These are phyloP conservation scores for Heliornis fulica DNA, from an alignment of 2,113 vertebrate species.

Conservation along the genomic window DNA sequence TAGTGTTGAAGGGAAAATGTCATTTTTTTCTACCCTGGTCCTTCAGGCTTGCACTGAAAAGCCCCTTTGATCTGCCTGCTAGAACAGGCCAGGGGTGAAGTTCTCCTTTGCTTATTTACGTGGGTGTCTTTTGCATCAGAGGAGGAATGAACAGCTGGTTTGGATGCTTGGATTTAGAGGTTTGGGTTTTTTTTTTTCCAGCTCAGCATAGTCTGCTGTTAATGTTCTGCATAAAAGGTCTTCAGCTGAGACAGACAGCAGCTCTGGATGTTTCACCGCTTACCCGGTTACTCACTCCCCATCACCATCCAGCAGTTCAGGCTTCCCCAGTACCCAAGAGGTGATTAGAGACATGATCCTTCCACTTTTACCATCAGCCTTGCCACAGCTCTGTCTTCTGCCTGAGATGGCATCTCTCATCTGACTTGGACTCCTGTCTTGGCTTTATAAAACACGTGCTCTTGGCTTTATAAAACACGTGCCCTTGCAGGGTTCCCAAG, in stretches of 20 bases:
- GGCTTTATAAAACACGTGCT: neutral
- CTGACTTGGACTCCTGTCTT: neutral
- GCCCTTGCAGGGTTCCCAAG: neutral
- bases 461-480: neutral
- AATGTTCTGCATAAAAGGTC: neutral
- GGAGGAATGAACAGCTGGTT: neutral
- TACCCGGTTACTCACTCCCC: neutral
- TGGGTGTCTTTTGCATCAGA: neutral
- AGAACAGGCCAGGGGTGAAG: neutral
- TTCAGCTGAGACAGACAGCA: neutral
- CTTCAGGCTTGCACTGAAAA: neutral
- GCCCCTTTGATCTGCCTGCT: fast-evolving
- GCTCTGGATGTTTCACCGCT: neutral
- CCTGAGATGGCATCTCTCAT: neutral
- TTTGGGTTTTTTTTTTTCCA: neutral
- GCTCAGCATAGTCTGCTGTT: neutral
- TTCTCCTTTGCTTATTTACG: neutral
- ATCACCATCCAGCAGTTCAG: neutral
- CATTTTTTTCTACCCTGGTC: neutral
- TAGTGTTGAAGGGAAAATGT: neutral
- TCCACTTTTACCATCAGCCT: neutral
- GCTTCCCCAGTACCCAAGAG: neutral
- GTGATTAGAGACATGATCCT: neutral
- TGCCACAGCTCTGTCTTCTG: neutral
- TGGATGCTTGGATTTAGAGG: neutral